Evolutionary conservation across 2,797 vertebrate species (phyloP).

Genomic region (Spatula clypeata): DNA sequence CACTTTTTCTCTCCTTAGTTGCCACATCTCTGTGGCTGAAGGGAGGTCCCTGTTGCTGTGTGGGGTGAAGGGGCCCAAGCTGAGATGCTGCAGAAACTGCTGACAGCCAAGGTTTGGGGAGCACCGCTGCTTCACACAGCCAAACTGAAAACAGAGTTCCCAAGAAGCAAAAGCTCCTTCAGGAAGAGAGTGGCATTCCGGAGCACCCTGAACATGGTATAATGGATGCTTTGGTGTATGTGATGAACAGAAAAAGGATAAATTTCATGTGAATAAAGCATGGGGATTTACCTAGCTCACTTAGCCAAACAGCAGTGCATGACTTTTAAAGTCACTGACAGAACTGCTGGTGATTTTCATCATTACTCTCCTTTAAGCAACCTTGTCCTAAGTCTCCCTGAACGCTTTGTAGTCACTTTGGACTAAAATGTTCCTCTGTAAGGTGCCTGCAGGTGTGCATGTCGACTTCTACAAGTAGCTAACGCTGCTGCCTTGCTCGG

Average conservation of each 20-base stretch:
- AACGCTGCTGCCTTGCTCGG: neutral
- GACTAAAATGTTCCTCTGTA: rapidly evolving
- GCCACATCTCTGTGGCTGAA: neutral
- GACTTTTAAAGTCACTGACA: neutral
- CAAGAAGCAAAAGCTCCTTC: neutral
- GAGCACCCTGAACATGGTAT: neutral
- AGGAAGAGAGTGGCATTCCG: neutral
- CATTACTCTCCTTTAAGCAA: neutral
- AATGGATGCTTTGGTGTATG: neutral
- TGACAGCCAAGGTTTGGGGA: neutral
- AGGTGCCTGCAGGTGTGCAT: rapidly evolving
- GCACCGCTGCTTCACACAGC: neutral
- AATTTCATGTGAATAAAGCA: neutral
- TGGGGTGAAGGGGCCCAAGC: neutral
- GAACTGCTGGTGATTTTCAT: neutral
- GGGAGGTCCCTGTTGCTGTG: neutral
- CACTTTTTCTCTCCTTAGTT: neutral
- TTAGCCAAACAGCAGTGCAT: neutral
- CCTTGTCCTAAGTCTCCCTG: neutral
- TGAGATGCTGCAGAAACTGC: neutral
- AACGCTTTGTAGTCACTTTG: neutral
- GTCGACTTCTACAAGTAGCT: neutral
- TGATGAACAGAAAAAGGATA: neutral
- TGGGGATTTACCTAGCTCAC: neutral
- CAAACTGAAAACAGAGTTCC: neutral